These are phyloP conservation scores for Ceryle rudis DNA, from an alignment of 2,797 vertebrate species.

Conservation along the genomic window DNA sequence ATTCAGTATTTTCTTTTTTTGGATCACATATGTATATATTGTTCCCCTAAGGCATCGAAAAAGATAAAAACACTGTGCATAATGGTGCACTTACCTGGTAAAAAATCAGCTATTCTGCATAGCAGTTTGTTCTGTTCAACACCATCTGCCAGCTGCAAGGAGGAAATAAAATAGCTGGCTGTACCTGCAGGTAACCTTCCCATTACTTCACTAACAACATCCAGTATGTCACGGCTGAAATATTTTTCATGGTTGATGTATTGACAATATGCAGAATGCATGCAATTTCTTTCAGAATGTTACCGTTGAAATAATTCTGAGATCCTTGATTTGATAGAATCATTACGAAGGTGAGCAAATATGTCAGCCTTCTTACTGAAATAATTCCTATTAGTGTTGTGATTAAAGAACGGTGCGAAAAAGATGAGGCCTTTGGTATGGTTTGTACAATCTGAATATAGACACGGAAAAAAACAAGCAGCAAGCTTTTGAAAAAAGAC, in stretches of 20 bases:
- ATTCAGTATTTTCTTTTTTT: not conserved
- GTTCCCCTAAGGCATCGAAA: not conserved
- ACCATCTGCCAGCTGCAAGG: conserved; percentile 36
- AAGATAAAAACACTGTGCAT: not conserved
- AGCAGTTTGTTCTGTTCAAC: not conserved
- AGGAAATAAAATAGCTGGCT: not conserved
- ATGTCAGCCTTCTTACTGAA: not conserved
- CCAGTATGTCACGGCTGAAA: not conserved
- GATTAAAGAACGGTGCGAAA: not conserved
- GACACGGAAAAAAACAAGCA: not conserved
- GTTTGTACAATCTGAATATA: not conserved
- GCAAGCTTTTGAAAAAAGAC: not conserved
- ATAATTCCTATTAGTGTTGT: not conserved
- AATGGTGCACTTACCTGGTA: not conserved
- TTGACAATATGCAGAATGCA: not conserved
- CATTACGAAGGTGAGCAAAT: not conserved
- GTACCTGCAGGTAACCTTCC: not conserved
- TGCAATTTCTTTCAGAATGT: not conserved
- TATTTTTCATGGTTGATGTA: not conserved
- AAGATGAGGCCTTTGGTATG: not conserved
- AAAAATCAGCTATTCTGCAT: conserved; percentile 7
- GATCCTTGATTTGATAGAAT: not conserved
- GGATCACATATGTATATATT: not conserved
- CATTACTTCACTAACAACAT: not conserved
- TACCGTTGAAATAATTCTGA: not conserved